Evolutionary conservation across 1,140 invertebrate genomes (phyloP).

Genomic region (Drosophila athabasca): DNA sequence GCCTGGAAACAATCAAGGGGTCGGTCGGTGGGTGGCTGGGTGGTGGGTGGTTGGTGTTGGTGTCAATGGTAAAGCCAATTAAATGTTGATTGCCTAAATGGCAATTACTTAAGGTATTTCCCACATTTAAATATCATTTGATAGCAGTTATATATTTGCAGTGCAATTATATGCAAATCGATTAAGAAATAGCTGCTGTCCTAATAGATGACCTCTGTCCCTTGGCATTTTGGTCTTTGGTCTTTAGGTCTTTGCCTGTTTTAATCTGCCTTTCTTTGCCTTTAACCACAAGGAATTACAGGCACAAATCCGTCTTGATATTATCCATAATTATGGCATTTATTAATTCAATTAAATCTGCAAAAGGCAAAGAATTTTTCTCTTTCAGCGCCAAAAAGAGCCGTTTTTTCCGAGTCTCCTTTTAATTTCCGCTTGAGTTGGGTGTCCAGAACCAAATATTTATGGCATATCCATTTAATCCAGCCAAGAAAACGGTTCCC

Average conservation of each 20-base stretch:
- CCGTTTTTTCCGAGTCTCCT: background rate
- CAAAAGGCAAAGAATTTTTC: background rate
- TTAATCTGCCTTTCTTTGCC: no score
- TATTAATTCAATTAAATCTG: slow-evolving; percentile 26
- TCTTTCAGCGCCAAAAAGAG: slow-evolving; percentile 3
- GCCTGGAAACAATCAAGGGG: no score
- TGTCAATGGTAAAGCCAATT: slow-evolving; percentile 16
- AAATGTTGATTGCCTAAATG: background rate
- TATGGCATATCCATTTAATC: slow-evolving; percentile 40
- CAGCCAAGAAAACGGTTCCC: slow-evolving; percentile 19
- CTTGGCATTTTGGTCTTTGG: background rate
- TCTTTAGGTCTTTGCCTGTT: no score
- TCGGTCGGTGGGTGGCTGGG: no score
- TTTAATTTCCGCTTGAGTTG: background rate
- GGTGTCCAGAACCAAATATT: slow-evolving; percentile 22
- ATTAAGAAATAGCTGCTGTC: background rate
- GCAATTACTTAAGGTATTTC: background rate
- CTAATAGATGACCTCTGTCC: background rate
- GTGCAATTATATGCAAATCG: background rate
- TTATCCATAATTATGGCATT: background rate
- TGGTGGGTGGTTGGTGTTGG: background rate
- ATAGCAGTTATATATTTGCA: no score
- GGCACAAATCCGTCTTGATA: background rate
- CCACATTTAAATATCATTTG: background rate
- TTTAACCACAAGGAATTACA: no score